Conservation (phyloP, 2,888 invertebrate genomes). For the Belgica antarctica region DNA sequence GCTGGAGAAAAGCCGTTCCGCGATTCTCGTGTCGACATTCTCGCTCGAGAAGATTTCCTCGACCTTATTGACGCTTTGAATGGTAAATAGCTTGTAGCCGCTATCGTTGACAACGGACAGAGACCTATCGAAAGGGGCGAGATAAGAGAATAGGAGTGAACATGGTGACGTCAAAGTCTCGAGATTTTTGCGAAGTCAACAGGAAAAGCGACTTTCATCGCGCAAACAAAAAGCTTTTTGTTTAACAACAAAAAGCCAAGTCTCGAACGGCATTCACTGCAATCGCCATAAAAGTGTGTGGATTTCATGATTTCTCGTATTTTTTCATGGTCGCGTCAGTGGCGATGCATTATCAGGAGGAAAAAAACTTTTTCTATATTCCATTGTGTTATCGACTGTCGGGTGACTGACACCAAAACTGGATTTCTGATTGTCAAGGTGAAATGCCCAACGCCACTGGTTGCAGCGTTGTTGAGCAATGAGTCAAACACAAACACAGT, state of each 20-base stretch:
- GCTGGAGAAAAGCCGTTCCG: conserved; percentile 54
- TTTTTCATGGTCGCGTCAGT: conserved; percentile 12
- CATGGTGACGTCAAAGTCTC: not conserved
- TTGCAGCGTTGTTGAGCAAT: not conserved
- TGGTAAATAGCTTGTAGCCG: conserved; percentile 53
- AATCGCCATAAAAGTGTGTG: not conserved
- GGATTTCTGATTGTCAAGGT: conserved; percentile 12
- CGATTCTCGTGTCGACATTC: conserved; percentile 53
- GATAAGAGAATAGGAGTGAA: too few relatives aligned
- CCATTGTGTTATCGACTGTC: not conserved
- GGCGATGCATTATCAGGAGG: conserved; percentile 9
- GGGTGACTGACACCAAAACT: conserved; percentile 11
- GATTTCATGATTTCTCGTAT: not conserved
- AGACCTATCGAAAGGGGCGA: conserved; percentile 48
- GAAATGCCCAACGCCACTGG: not conserved
- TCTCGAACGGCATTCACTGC: not conserved
- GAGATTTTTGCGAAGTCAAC: not conserved
- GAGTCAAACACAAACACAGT: not conserved
- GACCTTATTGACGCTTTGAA: conserved; percentile 51
- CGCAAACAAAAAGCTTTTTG: conserved; percentile 10
- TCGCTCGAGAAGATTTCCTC: conserved; percentile 55
- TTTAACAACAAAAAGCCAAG: not conserved
- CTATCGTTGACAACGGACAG: conserved; percentile 51
- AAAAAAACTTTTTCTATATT: not conserved
- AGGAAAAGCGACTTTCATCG: not conserved